These are phyloP conservation scores for Melanotaenia duboulayi DNA, from an alignment of 2,113 vertebrate species.

Conservation along the genomic window DNA sequence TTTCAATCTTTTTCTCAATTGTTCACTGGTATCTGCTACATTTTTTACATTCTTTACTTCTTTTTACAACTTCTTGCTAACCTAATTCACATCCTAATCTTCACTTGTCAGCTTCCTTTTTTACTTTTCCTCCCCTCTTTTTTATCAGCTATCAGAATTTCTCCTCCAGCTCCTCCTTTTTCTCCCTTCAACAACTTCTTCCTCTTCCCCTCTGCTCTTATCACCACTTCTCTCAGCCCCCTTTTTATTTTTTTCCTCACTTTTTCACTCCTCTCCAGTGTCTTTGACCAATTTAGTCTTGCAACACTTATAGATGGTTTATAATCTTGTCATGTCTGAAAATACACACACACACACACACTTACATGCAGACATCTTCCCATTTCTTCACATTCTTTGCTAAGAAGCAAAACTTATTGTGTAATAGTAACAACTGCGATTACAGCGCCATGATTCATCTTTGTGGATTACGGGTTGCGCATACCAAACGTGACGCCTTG, in stretches of 20 bases:
- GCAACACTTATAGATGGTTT: constrained; percentile 39
- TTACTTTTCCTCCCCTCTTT: neutral
- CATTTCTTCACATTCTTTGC: constrained; percentile 34
- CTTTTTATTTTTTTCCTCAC: neutral
- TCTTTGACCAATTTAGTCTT: constrained; percentile 29
- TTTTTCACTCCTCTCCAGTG: constrained; percentile 10
- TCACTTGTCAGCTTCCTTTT: neutral
- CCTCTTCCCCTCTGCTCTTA: constrained; percentile 11
- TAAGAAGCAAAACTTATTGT: constrained; percentile 47
- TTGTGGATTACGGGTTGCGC: constrained; percentile 48
- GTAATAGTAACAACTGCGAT: constrained; percentile 57
- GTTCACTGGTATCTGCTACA: neutral
- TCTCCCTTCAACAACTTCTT: constrained; percentile 9
- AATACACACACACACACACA: constrained; percentile 15
- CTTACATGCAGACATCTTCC: constrained; percentile 15
- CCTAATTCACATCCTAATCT: neutral
- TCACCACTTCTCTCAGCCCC: constrained; percentile 14
- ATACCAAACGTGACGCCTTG: constrained; percentile 41
- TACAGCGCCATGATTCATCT: constrained; percentile 61
- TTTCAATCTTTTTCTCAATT: neutral
- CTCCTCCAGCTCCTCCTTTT: too few relatives aligned
- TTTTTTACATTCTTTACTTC: too few relatives aligned
- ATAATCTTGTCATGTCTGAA: constrained; percentile 27
- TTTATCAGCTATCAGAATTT: constrained; percentile 3
- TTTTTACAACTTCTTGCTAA: too few relatives aligned